phyloP scores from a whole-genome alignment of 2,888 invertebrate species.

The Lasioglossum calceatum region DNA sequence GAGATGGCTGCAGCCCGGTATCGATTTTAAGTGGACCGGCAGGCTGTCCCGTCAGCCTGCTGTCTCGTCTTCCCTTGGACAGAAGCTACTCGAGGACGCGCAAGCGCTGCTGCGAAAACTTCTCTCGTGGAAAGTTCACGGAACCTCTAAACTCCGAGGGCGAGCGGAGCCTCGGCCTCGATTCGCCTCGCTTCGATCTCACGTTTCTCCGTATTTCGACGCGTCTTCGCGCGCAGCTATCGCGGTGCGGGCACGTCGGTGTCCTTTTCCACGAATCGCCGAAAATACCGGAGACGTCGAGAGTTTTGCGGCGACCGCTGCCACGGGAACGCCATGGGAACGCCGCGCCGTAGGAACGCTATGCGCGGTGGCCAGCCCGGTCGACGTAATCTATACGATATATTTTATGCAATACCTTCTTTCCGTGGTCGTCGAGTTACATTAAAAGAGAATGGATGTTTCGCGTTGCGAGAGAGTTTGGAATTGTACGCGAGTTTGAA shows the following conservation, averaged over 20 bases:
- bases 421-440: not conserved
- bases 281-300: not conserved
- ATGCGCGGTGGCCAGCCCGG: not conserved
- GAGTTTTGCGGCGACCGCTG: not conserved
- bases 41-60: conserved; percentile 82
- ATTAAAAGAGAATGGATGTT: conserved; percentile 31
- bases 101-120: conserved; percentile 77
- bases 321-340: not conserved
- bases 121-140: conserved; percentile 54
- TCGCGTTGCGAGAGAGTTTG: conserved; percentile 48
- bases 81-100: conserved; percentile 80
- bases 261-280: not conserved
- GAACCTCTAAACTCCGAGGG: conserved; percentile 32
- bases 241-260: not conserved
- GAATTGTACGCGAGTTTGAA: conserved; percentile 70
- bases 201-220: not conserved
- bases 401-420: not conserved
- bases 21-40: conserved; percentile 84
- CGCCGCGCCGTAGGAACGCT: not conserved
- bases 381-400: not conserved
- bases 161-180: not conserved
- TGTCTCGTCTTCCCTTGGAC: conserved; percentile 83
- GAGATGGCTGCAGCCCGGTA: conserved; percentile 81
- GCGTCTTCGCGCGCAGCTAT: not conserved
- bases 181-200: not conserved